Base-by-base conservation (phyloP, 2,888 invertebrate species). In the Ophion ellenae region DNA sequence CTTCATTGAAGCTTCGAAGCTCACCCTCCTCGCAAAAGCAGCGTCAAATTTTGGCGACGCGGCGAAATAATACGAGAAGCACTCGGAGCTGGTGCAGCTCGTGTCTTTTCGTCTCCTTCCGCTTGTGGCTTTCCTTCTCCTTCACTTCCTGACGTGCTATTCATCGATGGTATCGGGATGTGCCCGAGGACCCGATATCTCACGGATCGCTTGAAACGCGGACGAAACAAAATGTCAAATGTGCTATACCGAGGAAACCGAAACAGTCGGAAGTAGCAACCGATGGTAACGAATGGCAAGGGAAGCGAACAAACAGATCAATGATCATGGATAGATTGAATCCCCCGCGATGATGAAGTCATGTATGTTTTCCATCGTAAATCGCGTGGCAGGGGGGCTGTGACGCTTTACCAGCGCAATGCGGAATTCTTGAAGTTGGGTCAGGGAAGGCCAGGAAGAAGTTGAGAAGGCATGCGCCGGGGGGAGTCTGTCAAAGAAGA, bases 11-110 rank as follows among this genome's bases (percentile, higher is more conserved):
- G 64, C 77, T 32, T 64, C 36, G 70, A 64, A 74, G 64, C 40
- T 20, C 10, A 20, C 61, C 64, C 63, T 77, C 63, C 70, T 53
- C 75, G 66, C 79, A 53, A 63, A 70, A 81, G 74, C 81, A 78
- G 69, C 36, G 47, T 64, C 67, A 47, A 85, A 81, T 82, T 85
- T 81, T 81, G 85, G 36, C 81, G 81, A 85, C 85, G 74, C 45
- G 20, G 70, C 85, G 40, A 78, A 78, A 61, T 32, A 36, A 77
- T 67, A 14, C 3, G 28, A 69, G 57, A 53, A 47, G 45, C 57
- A 59, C 40, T 20, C 36, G 24, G 67, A 28, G 45, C 28, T 36
- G 24, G 53, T 47, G 53, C 32, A 28, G n/a, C 11, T 74, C 74
- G 67, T 36, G 2, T 36, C 36, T 59, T 59, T 69, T 53, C 40